Evolutionary conservation across 2,113 vertebrate genomes (phyloP).

Genomic region (Limnothrissa miodon): DNA sequence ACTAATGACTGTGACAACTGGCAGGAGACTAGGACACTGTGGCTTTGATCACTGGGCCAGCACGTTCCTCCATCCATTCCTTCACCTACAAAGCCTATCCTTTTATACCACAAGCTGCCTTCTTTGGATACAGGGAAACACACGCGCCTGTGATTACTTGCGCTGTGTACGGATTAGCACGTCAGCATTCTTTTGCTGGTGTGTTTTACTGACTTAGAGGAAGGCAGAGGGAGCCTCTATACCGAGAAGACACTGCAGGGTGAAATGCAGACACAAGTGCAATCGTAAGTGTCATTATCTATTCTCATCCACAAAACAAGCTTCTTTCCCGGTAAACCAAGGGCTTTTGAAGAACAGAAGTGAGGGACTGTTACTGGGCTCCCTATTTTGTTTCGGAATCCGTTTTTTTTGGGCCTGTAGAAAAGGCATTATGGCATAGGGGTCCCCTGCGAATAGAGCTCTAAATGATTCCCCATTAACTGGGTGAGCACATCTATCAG

Average conservation of each 20-base stretch:
- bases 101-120: not conserved
- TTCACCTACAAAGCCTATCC: not conserved
- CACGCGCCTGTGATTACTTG: not conserved
- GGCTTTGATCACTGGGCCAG: not conserved
- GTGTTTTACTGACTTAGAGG: not conserved
- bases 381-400: not conserved
- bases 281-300: not conserved
- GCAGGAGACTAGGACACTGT: not conserved
- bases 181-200: not conserved
- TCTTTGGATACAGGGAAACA: not conserved
- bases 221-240: not conserved
- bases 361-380: not conserved
- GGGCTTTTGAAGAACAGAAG: not conserved
- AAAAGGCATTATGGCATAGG: not conserved
- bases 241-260: not conserved
- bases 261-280: not conserved
- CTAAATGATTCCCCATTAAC: constrained; percentile 35
- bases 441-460: constrained; percentile 21
- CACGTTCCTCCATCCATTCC: not conserved
- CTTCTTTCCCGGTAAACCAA: not conserved
- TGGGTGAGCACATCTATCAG: constrained; percentile 45
- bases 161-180: not conserved
- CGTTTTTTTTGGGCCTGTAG: not conserved
- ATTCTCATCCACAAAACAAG: not conserved
- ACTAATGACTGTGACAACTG: constrained; percentile 2